phyloP scores from a whole-genome alignment of 1,140 invertebrate species.

The Drosophila mayri region DNA sequence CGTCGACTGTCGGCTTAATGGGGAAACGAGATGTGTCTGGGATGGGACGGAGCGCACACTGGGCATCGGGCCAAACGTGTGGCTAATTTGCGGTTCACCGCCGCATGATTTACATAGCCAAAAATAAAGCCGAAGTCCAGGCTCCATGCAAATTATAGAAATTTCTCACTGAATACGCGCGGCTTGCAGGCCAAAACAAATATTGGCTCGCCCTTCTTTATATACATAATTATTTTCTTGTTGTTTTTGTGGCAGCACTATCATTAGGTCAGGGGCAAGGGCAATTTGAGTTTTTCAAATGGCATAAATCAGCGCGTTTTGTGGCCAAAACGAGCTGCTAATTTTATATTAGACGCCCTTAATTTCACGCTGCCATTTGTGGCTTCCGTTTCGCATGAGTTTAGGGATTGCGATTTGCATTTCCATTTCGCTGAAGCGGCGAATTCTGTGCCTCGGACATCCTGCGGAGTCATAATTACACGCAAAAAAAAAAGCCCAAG shows the following conservation, averaged over 20 bases:
- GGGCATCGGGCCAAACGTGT: slow-evolving; percentile 53
- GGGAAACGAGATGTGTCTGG: slow-evolving; percentile 55
- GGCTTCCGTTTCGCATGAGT: slow-evolving; percentile 71
- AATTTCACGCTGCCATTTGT: slow-evolving; percentile 79
- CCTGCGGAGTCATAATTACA: slow-evolving; percentile 40
- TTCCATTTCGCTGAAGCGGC: slow-evolving; percentile 4
- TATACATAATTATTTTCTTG: too few relatives aligned
- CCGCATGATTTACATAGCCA: slow-evolving; percentile 75
- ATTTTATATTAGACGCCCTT: slow-evolving; percentile 72
- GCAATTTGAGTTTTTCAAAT: slow-evolving; percentile 65
- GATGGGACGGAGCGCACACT: not conserved
- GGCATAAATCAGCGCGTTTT: slow-evolving; percentile 57
- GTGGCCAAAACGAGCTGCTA: slow-evolving; percentile 36
- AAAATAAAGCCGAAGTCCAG: slow-evolving; percentile 27
- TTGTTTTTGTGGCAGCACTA: slow-evolving; percentile 26
- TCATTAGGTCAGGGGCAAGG: slow-evolving; percentile 58
- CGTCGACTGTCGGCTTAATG: slow-evolving; percentile 55
- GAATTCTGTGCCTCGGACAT: slow-evolving; percentile 27
- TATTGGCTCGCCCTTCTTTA: slow-evolving; percentile 47
- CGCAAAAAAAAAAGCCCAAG: not conserved
- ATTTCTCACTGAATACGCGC: slow-evolving; percentile 44
- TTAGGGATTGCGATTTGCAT: slow-evolving; percentile 24
- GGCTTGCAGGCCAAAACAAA: slow-evolving; percentile 53
- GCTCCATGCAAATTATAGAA: slow-evolving; percentile 81
- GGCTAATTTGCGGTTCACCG: slow-evolving; percentile 78